Conservation (phyloP, 2,888 invertebrate genomes). For the Eucriotettix oculatus region DNA sequence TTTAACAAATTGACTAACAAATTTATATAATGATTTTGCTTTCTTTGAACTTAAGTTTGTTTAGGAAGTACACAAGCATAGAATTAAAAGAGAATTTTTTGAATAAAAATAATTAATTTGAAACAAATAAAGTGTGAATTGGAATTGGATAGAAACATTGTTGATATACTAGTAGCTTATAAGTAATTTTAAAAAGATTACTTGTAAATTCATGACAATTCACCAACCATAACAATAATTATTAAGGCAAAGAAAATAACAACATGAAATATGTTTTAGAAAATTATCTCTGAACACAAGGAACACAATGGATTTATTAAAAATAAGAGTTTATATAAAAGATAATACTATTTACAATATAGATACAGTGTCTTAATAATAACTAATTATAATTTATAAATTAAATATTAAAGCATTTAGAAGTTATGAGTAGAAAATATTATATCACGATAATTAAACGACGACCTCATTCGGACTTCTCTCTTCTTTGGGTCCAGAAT, state of each 20-base stretch:
- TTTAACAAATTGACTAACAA: too few relatives aligned
- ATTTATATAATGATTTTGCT: too few relatives aligned
- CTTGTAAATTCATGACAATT: neutral
- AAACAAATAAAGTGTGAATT: too few relatives aligned
- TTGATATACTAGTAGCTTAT: too few relatives aligned
- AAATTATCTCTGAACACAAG: neutral
- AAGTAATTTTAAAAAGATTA: neutral
- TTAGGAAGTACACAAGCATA: too few relatives aligned
- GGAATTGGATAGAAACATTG: too few relatives aligned
- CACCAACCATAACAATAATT: neutral
- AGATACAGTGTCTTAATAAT: neutral
- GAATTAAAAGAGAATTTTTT: too few relatives aligned
- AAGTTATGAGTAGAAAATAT: neutral
- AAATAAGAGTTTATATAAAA: neutral
- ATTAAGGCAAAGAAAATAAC: neutral
- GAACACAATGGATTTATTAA: neutral
- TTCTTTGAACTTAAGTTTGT: too few relatives aligned
- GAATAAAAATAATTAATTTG: too few relatives aligned
- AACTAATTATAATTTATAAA: constrained; percentile 3
- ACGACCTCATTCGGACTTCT: too few relatives aligned
- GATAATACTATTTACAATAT: neutral
- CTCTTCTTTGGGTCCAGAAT: neutral
- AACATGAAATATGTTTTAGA: neutral
- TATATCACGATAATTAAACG: neutral
- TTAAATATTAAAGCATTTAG: constrained; percentile 6